Evolutionary conservation across 1,140 invertebrate genomes (phyloP), one percentile per base, ranked within the genome.

Genomic region (Ooceraea biroi): DNA sequence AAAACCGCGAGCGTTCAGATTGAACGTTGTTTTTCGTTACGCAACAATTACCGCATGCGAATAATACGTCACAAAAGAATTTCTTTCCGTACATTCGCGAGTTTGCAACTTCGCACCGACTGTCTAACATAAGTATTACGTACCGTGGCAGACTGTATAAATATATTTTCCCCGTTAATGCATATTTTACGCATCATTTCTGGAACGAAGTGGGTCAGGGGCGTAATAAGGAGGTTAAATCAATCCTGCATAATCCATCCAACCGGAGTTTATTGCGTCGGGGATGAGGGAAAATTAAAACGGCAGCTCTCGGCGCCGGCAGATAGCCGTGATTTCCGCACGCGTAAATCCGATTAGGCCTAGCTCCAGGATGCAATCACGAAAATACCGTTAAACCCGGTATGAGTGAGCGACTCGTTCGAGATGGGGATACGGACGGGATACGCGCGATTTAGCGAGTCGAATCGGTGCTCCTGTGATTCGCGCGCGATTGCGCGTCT

Each of bases 381-480:
- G 63, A 69, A 50, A 57, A 61, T 84, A 78, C 82, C 82, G 82
- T 84, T 84, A 84, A 60, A 84, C 17, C 27, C 61, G 50, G n/a
- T 58, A 83, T 22, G 17, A 74, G 58, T 30, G 30, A n/a, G 58
- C 50, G 41, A 68, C 65, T 41, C 73, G 60, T 48, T n/a, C 57
- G 10, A 60, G 41, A 61, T 12, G 14, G 22, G 44, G 8, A 82
- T 50, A 60, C 11, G 66, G 60, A n/a, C n/a, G n/a, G n/a, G 66
- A 55, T 4, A 11, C 12, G 12, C 14, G 27, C 36, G 36, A 44
- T 44, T 65, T 19, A 72, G 68, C 57, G 36, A 27, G 48, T 74
- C 22, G 44, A 73, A 41, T 58, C 30, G 10, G 30, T 30, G 50
- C 52, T 27, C n/a, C 61, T 10, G 12, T 66, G 50, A 68, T 27